Base-by-base conservation (phyloP, 1,140 invertebrate species). In the Drosophila paulistorum region DNA sequence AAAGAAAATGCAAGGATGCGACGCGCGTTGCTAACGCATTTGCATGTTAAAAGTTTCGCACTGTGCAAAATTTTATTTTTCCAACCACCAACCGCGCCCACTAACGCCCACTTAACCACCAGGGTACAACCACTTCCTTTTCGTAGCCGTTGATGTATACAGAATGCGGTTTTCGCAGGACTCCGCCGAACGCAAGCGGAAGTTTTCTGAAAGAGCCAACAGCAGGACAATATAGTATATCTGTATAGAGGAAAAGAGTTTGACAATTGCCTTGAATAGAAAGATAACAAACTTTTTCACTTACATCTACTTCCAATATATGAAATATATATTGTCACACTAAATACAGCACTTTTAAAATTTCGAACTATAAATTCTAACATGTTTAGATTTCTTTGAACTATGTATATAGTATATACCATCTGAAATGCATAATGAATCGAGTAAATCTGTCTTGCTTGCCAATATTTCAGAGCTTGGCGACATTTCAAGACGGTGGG, bases 41-140 rank as follows among this genome's bases (percentile, higher is more conserved):
- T 86, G 83, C 83, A 86, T 86, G 83, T 89, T 89, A 86, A 86
- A 78, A 86, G 84, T 87, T 87, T 86, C 84, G 83, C 83, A 86
- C 84, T 87, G 76, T 71, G 81, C 83, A 72, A 76, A 83, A 37
- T 37, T 57, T 83, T 83, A 71, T 79, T 71, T 68, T 65, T 33
- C 14, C 30, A 9, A 39, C 37, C 37, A 11, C 23, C 17, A 5
- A 14, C 26, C 51, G 65, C 14, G 61, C 54, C n/a, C 17, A 57
- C 7, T 42, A 7, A 7, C 57, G 11, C 60, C 39, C 57, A 13
- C 9, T 51, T 23, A 23, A 9, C 17, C n/a, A 33, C 14, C 20
- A 58, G 20, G 10, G 17, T 23, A 20, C 26, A 62, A 23, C 48
- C 63, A 59, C 51, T 61, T 60, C 62, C 26, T 30, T 17, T 23